Evolutionary conservation across 2,797 vertebrate genomes (phyloP).

Genomic region (Onychomys arenicola): DNA sequence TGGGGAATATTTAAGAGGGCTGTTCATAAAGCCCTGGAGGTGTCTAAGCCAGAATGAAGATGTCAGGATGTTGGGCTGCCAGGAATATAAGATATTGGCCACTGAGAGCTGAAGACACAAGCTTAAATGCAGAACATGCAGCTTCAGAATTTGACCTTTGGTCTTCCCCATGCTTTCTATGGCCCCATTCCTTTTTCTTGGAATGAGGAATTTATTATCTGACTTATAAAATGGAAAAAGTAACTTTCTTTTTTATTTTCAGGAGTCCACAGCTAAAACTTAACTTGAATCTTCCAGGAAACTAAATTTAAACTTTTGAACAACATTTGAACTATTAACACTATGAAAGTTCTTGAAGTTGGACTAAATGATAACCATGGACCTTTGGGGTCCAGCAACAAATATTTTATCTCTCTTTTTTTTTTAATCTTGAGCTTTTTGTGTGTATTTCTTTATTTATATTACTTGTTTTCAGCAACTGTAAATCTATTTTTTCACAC

Average conservation of each 20-base stretch:
- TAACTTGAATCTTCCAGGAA: not conserved
- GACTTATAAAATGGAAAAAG: not conserved
- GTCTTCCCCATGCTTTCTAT: no score
- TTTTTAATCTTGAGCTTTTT: no score
- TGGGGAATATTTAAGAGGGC: not conserved
- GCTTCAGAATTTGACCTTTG: not conserved
- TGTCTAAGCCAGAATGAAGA: not conserved
- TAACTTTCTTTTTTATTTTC: not conserved
- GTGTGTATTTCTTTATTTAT: no score
- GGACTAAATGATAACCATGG: not conserved
- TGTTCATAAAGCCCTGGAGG: not conserved
- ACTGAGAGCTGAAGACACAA: not conserved
- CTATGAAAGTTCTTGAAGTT: not conserved
- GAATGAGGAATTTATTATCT: not conserved
- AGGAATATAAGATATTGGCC: not conserved
- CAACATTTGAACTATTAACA: not conserved
- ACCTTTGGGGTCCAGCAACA: not conserved
- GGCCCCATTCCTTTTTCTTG: not conserved
- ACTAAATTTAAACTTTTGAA: not conserved
- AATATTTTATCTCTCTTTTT: not conserved
- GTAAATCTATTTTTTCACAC: no score
- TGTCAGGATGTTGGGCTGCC: not conserved
- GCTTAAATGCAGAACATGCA: not conserved
- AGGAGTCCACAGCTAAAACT: not conserved
- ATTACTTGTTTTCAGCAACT: no score